Evolutionary conservation across 2,888 invertebrate genomes (phyloP).

Genomic region (Scaptomyza flava): DNA sequence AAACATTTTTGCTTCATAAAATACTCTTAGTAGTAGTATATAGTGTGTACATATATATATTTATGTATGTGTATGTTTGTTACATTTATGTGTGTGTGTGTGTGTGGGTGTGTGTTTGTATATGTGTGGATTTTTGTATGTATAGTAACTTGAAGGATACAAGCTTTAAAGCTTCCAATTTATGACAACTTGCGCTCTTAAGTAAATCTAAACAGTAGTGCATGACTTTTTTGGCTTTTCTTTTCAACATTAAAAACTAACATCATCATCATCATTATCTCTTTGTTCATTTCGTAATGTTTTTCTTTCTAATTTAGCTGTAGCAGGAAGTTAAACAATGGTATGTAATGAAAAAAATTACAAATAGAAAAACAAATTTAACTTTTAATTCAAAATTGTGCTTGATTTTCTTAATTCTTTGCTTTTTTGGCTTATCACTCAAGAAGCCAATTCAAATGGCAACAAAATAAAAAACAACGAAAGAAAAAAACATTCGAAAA

Average conservation of each 20-base stretch:
- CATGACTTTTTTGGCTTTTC: slow-evolving; percentile 78
- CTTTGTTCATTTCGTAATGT: slow-evolving; percentile 21
- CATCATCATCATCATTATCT: slow-evolving; percentile 34
- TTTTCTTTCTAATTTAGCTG: slow-evolving; percentile 48
- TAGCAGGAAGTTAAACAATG: slow-evolving; percentile 57
- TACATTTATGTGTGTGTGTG: slow-evolving; percentile 25
- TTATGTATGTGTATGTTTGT: slow-evolving; percentile 25
- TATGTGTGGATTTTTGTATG: slow-evolving; percentile 4
- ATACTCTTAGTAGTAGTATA: slow-evolving; percentile 71
- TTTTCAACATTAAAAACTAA: slow-evolving; percentile 75
- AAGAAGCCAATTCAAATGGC: slow-evolving; percentile 57
- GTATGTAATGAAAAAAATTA: too few relatives aligned
- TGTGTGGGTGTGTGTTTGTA: slow-evolving; percentile 22
- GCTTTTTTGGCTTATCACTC: slow-evolving; percentile 56
- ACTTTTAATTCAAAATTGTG: slow-evolving; percentile 34
- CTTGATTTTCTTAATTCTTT: slow-evolving; percentile 17
- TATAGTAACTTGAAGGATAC: slow-evolving; percentile 72
- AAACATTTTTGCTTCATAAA: slow-evolving; percentile 52
- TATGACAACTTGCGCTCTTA: slow-evolving; percentile 74
- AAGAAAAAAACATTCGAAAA: slow-evolving; percentile 12
- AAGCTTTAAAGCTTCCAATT: slow-evolving; percentile 78
- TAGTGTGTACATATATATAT: slow-evolving; percentile 51
- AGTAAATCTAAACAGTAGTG: slow-evolving; percentile 75
- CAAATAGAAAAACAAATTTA: slow-evolving; percentile 1
- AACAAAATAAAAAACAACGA: slow-evolving; percentile 26